Percentiles rank a stretch among this genome's conserved stretches.
Evolutionary conservation across 2,113 vertebrate species (phyloP).

Genomic region (Nannospalax galili): DNA sequence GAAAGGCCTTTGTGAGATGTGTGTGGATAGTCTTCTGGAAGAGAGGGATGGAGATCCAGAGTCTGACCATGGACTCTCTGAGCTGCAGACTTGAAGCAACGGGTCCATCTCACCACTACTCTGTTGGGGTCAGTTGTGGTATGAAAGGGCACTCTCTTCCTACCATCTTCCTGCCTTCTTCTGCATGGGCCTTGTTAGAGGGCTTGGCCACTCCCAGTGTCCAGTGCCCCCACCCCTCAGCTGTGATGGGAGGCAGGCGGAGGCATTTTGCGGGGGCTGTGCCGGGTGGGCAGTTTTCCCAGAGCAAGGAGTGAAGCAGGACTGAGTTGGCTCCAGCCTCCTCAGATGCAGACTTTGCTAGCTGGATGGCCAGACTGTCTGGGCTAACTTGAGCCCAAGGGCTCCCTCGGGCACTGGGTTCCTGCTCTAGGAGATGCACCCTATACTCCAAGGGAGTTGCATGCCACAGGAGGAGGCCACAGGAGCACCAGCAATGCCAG

Average conservation of each 20-base stretch:
- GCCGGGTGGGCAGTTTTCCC: conserved; percentile 79
- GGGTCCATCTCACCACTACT: neutral
- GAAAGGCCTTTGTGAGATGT: neutral
- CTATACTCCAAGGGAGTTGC: neutral
- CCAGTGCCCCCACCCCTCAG: conserved; percentile 34
- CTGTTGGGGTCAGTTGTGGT: neutral
- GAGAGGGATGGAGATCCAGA: neutral
- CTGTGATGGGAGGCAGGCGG: conserved; percentile 40
- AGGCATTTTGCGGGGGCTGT: conserved; percentile 73
- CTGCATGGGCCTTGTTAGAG: conserved; percentile 8
- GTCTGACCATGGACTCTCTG: neutral
- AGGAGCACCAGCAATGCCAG: neutral
- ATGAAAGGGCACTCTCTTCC: conserved; percentile 19
- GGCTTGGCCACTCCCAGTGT: conserved; percentile 59
- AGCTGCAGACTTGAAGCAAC: neutral
- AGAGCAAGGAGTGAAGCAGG: conserved; percentile 59
- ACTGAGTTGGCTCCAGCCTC: conserved; percentile 54
- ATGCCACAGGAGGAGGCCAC: conserved; percentile 61
- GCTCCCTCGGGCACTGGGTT: neutral
- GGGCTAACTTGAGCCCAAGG: conserved; percentile 3
- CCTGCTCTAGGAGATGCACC: neutral
- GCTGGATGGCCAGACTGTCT: conserved; percentile 53
- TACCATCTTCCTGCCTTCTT: conserved; percentile 18
- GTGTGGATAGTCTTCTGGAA: neutral
- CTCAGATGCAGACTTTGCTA: conserved; percentile 39